A percentile compares a stretch with the other conserved stretches of the same genome.
Evolutionary conservation across 2,797 vertebrate genomes (phyloP).

Genomic region (Glossophaga mutica): DNA sequence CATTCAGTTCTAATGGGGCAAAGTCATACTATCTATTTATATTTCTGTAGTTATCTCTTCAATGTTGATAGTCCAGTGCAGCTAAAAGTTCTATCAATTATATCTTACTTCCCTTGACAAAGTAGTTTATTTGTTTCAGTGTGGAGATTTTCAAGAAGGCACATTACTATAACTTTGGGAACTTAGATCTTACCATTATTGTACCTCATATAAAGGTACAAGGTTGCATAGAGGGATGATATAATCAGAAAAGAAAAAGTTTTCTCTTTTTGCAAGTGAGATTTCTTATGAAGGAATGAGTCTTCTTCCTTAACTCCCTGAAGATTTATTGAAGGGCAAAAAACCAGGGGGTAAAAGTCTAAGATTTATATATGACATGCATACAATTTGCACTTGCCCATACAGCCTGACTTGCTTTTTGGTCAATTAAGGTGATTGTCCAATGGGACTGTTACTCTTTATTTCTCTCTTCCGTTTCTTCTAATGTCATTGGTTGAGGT

Average conservation of each 20-base stretch:
- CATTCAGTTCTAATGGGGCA: neutral
- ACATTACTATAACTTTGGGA: neutral
- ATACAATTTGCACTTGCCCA: neutral
- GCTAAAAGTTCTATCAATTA: constrained; percentile 20
- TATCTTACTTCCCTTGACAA: neutral
- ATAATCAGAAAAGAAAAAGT: neutral
- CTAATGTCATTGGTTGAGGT: neutral
- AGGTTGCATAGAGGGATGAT: too few relatives aligned
- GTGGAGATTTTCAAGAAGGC: neutral
- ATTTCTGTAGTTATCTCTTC: neutral
- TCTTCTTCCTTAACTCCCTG: neutral
- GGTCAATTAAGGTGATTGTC: neutral
- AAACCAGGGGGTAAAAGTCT: neutral
- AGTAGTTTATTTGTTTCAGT: neutral
- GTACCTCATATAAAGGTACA: neutral
- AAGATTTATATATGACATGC: neutral
- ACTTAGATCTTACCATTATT: constrained; percentile 30
- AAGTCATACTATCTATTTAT: neutral
- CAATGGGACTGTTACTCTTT: neutral
- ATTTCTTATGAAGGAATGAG: neutral
- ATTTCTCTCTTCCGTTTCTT: neutral
- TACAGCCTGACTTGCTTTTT: neutral
- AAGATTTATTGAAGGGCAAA: neutral
- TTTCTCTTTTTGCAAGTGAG: neutral
- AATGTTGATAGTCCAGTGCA: neutral